Base-by-base conservation (phyloP, 2,113 vertebrate genomes). In the Columbina picui region DNA sequence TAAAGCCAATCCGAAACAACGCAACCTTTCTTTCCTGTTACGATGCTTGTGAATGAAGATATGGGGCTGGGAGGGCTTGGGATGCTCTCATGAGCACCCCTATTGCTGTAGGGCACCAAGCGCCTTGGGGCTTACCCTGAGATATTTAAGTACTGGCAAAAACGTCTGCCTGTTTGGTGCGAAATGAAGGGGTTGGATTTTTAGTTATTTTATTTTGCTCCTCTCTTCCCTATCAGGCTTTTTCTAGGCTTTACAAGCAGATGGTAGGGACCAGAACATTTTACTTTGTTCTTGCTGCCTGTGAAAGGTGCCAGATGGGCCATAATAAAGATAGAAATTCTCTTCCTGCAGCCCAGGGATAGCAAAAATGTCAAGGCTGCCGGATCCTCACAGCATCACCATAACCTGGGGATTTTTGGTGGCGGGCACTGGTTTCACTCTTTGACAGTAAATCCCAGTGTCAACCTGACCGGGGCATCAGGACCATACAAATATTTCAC, bases 261-360 rank as follows among this genome's bases (percentile, higher is more conserved):
- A 94, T 96, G 94, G 95, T 81, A 79, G 76, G 49, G 88, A 92
- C 80, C 83, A 52, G 88, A 68, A 75, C 70, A 17, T 92, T 93
- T 90, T 87, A 84, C 92, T 97, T 90, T 96, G 90, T 96, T 96
- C 92, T 93, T 94, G 57, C 80, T 93, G 83, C 69, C 73, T 96
- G 76, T 78, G 83, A 94, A 94, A 96, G 92, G 95, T 95, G 93
- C 92, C 94, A 93, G 94, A 96, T 96, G 94, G 94, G 90, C 83
- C 64, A 23, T 25, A 77, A 92, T 68, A 95, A 95, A 96, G 93
- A 87, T 64, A 94, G 83, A 95, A 93, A 90, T 92, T 89, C 65
- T 75, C 88, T 93, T 92, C 83, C 94, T 94, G 88, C 59, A 93
- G 90, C 60, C 39, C 71, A 94, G 64, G 59, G 70, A 86, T 14